Percentiles rank a stretch among this genome's conserved stretches.
Conservation (phyloP, 2,797 vertebrate genomes). For the Eospalax fontanierii region DNA sequence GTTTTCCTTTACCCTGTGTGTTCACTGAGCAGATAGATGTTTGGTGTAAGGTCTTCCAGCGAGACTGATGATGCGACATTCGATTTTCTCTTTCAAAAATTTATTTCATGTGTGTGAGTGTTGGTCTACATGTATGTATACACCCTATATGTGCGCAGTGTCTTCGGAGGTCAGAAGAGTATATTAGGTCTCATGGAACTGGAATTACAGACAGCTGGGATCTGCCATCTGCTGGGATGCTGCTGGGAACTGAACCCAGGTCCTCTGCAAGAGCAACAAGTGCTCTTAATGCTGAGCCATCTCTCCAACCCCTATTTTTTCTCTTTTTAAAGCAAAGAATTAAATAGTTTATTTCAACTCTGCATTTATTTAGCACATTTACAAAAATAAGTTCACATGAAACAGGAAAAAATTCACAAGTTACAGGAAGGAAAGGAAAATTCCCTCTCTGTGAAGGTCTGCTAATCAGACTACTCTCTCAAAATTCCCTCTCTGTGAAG, state of each 20-base stretch:
- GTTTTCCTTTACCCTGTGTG: fast-evolving
- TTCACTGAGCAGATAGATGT: neutral
- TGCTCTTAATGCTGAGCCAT: too few species aligned
- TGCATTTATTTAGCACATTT: conserved; percentile 83
- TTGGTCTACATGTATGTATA: too few species aligned
- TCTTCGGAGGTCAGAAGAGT: too few species aligned
- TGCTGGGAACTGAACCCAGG: too few species aligned
- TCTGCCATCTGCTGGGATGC: too few species aligned
- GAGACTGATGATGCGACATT: conserved; percentile 8
- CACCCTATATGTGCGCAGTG: too few species aligned
- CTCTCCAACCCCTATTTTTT: neutral
- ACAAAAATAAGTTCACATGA: conserved; percentile 80
- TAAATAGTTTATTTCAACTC: conserved; percentile 71
- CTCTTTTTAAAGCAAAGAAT: conserved; percentile 48
- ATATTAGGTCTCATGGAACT: too few species aligned
- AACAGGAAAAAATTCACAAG: conserved; percentile 75
- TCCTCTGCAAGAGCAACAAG: too few species aligned
- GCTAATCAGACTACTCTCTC: neutral
- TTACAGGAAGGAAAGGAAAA: conserved; percentile 58
- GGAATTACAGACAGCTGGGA: too few species aligned
- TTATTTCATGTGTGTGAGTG: too few species aligned
- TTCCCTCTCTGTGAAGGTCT: conserved; percentile 10
- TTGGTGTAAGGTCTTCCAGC: neutral
- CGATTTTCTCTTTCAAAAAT: neutral
- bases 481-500: conserved; percentile 26